Evolutionary conservation across 2,888 invertebrate genomes (phyloP), one percentile per base, ranked within the genome.

Genomic region (Camponotus fellah): DNA sequence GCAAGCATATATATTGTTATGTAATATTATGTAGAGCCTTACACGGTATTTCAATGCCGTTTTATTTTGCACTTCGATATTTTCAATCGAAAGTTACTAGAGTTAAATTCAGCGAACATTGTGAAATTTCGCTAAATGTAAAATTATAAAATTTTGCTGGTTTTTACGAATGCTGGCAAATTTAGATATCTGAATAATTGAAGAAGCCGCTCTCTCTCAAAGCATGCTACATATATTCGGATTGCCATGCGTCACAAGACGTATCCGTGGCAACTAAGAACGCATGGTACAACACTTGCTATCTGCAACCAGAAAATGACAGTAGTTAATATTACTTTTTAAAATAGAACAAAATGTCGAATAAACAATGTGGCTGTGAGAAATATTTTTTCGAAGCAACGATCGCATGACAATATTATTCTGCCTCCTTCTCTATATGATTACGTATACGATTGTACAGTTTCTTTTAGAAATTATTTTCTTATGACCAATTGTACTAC

Each of bases 201-300:
- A 46, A 62, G 34, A 26, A 60, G 32, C 32, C 9, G 21, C 8
- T 1, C 26, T 66, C 0, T 17, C 2, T 65, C n/a, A 49, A 49
- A 40, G 12, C 21, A 14, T 60, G 17, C 14, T 43, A 0, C 17
- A 14, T 37, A 34, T 56, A 3, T 6, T 9, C 32, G 3, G n/a
- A 37, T 60, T 76, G 75, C 75, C 49, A 85, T 83, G 88, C 82
- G 79, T 82, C 69, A 49, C 14, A 46, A 82, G 37, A 74, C 83
- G 89, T 89, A 80, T 32, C 88, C 87, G 32, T 86, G 74, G 86
- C 37, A 88, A 88, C 89, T 12, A 37, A 46, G 62, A 40, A 80
- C 53, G 58, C 71, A 17, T 21, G 26, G 60, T 60, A 21, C 72
- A 49, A 71, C 9, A 79, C 37, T 71, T 62, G 46, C 2, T 46